Conservation (phyloP, 2,797 vertebrate species). For the Aeoliscus strigatus region DNA sequence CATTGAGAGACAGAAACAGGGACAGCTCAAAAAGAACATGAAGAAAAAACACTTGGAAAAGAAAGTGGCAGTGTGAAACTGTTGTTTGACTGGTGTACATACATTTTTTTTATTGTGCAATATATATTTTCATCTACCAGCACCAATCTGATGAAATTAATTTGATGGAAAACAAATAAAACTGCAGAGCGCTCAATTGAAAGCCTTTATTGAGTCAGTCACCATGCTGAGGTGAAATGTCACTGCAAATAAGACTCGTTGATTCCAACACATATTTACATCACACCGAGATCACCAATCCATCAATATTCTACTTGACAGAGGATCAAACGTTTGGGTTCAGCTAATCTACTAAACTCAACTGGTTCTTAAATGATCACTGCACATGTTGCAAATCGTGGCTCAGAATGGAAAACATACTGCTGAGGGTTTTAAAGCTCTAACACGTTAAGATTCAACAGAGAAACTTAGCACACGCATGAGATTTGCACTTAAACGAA, state of each 20-base stretch:
- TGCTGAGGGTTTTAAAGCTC: constrained; percentile 57
- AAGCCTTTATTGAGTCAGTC: constrained; percentile 61
- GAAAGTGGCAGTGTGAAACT: constrained; percentile 27
- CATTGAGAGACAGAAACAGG: constrained; percentile 61
- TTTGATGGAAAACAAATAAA: constrained; percentile 6
- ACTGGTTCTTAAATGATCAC: constrained; percentile 37
- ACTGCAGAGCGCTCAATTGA: constrained; percentile 26
- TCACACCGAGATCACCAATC: constrained; percentile 35
- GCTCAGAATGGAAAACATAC: constrained; percentile 47
- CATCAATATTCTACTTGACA: constrained; percentile 18
- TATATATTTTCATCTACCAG: constrained; percentile 19
- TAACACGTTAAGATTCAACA: constrained; percentile 32
- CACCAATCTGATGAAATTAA: constrained; percentile 44
- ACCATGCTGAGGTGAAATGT: constrained; percentile 46
- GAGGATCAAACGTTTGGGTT: constrained; percentile 32
- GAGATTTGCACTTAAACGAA: constrained; percentile 18
- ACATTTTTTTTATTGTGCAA: constrained; percentile 31
- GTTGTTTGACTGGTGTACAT: constrained; percentile 23
- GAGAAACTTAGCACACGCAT: background rate
- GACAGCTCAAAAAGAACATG: constrained; percentile 59
- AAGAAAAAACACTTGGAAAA: constrained; percentile 49
- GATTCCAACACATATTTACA: constrained; percentile 50
- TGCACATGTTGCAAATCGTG: constrained; percentile 36
- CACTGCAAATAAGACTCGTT: constrained; percentile 54
- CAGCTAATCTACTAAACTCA: constrained; percentile 38